phyloP scores from a whole-genome alignment of 2,888 invertebrate species.

The Pristionchus mayeri region DNA sequence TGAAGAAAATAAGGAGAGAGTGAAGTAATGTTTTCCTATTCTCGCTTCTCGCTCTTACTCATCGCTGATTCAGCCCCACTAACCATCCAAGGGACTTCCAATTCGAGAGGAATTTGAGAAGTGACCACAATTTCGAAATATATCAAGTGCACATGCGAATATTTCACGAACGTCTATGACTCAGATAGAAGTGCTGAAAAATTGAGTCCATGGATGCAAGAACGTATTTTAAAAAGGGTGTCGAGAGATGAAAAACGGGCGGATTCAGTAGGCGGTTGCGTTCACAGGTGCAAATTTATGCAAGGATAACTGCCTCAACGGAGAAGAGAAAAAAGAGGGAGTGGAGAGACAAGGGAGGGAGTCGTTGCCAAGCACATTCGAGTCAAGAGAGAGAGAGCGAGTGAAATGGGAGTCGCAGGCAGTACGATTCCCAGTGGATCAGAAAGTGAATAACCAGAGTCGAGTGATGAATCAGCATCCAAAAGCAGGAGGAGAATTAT shows the following conservation, averaged over 20 bases:
- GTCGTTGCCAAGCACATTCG: constrained; percentile 20
- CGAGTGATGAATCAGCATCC: background rate
- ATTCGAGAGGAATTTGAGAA: background rate
- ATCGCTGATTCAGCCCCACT: background rate
- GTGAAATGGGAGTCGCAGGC: background rate
- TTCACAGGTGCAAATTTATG: constrained; percentile 3
- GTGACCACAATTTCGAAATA: too few species aligned
- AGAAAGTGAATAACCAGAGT: background rate
- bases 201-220: too few species aligned
- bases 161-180: too few species aligned
- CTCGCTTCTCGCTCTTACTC: background rate
- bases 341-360: background rate
- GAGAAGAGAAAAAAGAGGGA: background rate
- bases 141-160: too few species aligned
- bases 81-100: background rate
- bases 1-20: background rate
- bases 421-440: background rate
- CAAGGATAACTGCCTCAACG: background rate
- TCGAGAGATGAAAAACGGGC: background rate
- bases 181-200: too few species aligned
- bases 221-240: too few species aligned
- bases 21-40: background rate
- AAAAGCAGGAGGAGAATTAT: background rate
- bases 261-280: background rate
- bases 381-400: background rate